Conservation (phyloP, 2,888 invertebrate genomes). For the Taphrorychus bicolor region DNA sequence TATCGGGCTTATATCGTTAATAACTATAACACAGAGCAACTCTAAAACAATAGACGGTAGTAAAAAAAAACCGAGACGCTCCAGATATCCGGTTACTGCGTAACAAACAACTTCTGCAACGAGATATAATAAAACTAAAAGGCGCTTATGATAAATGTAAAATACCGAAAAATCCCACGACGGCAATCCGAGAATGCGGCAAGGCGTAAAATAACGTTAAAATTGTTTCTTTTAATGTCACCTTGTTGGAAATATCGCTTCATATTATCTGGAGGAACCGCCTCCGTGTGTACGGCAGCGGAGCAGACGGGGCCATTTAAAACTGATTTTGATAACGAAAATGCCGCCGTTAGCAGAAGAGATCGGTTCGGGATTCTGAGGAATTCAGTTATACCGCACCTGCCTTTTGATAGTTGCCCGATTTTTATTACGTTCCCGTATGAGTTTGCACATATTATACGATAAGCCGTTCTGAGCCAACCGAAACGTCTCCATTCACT, state of each 20-base stretch:
- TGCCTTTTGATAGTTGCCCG: neutral
- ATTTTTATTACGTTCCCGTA: neutral
- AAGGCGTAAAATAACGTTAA: constrained; percentile 20
- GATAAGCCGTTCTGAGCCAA: too few relatives aligned
- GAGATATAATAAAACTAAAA: neutral
- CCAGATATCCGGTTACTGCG: neutral
- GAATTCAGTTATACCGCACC: constrained; percentile 27
- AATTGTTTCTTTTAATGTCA: constrained; percentile 31
- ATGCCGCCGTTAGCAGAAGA: constrained; percentile 19
- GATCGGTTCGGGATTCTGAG: constrained; percentile 28
- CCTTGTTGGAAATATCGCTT: constrained; percentile 21
- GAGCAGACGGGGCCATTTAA: constrained; percentile 19
- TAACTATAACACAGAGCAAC: too few relatives aligned
- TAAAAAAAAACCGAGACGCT: neutral
- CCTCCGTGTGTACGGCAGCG: constrained; percentile 7
- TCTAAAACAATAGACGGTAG: neutral
- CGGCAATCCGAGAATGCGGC: constrained; percentile 8
- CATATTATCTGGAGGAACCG: constrained; percentile 22
- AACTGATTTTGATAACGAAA: constrained; percentile 33
- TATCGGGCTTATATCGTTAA: too few relatives aligned
- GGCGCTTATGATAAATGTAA: neutral
- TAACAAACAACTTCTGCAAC: neutral
- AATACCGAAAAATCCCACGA: neutral
- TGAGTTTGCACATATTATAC: neutral
- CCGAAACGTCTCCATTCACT: too few relatives aligned